Evolutionary conservation across 2,888 invertebrate genomes (phyloP).

Genomic region (Andricus quercusramuli): DNA sequence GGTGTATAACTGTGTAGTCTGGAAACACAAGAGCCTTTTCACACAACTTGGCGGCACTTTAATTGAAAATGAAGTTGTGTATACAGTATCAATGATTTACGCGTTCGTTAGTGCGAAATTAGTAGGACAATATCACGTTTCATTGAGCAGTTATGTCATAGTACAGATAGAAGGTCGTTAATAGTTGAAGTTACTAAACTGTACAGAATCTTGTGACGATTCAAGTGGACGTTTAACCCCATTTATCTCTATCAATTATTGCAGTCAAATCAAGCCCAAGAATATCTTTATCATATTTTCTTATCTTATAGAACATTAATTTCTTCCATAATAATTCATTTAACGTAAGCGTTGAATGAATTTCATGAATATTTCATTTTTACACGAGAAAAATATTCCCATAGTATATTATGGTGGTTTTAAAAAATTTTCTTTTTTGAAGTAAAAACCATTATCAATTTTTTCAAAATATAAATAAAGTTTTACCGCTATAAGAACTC

Average conservation of each 20-base stretch:
- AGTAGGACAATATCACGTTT: slow-evolving; percentile 37
- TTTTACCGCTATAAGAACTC: too few species aligned
- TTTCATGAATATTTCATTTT: background rate
- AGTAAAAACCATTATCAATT: too few species aligned
- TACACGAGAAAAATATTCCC: background rate
- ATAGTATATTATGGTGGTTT: too few species aligned
- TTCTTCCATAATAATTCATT: background rate
- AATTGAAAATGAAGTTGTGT: slow-evolving; percentile 37
- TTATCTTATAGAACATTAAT: background rate
- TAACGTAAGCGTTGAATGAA: background rate
- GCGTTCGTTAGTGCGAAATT: slow-evolving; percentile 39
- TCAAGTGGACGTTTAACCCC: slow-evolving; percentile 19
- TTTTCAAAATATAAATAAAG: too few species aligned
- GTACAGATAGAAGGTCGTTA: slow-evolving; percentile 18
- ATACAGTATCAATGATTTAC: slow-evolving; percentile 23
- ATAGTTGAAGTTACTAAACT: slow-evolving; percentile 18
- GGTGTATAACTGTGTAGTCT: slow-evolving; percentile 9
- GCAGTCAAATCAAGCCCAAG: background rate
- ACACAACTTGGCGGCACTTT: slow-evolving; percentile 22
- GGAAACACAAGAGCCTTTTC: slow-evolving; percentile 22
- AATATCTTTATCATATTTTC: background rate
- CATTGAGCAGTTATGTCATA: slow-evolving; percentile 15
- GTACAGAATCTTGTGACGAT: slow-evolving; percentile 4
- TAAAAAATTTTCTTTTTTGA: too few species aligned
- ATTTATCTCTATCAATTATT: slow-evolving; percentile 31